phyloP scores from a whole-genome alignment of 92 coral and sea anemone species.

The Pocillopora grandis region DNA sequence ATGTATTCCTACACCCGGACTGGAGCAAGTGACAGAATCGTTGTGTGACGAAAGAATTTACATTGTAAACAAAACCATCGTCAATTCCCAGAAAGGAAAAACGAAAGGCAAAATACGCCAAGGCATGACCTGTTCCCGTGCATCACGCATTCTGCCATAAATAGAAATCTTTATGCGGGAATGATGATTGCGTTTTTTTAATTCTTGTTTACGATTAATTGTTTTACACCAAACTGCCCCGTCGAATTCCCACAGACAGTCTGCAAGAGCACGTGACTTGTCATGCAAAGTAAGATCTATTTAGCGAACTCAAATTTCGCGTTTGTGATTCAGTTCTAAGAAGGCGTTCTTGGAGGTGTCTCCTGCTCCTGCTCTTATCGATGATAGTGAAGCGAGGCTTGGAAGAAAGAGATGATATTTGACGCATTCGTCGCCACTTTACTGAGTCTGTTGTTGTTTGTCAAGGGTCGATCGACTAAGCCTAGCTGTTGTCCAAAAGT shows the following conservation, averaged over 20 bases:
- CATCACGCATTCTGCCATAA: no score
- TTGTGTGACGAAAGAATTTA: not conserved
- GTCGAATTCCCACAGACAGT: no score
- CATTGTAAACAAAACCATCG: not conserved
- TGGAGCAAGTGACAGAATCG: not conserved
- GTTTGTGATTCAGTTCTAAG: not conserved
- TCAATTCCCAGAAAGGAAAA: no score
- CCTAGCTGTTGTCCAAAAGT: constrained; percentile 23
- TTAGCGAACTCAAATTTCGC: not conserved
- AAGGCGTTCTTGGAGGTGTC: not conserved
- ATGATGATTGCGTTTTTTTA: no score
- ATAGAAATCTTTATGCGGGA: no score
- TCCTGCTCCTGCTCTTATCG: no score
- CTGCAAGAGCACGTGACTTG: not conserved
- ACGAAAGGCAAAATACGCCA: no score
- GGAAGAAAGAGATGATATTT: not conserved
- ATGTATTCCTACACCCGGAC: not conserved
- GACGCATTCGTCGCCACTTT: not conserved
- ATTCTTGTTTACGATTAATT: no score
- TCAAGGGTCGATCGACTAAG: constrained; percentile 4
- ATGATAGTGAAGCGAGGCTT: not conserved
- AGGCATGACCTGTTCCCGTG: no score
- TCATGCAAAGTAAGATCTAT: constrained; percentile 1
- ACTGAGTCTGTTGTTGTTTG: not conserved
- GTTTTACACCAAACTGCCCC: no score